Evolutionary conservation across 2,113 vertebrate genomes (phyloP).

Genomic region (Cichladusa arquata): DNA sequence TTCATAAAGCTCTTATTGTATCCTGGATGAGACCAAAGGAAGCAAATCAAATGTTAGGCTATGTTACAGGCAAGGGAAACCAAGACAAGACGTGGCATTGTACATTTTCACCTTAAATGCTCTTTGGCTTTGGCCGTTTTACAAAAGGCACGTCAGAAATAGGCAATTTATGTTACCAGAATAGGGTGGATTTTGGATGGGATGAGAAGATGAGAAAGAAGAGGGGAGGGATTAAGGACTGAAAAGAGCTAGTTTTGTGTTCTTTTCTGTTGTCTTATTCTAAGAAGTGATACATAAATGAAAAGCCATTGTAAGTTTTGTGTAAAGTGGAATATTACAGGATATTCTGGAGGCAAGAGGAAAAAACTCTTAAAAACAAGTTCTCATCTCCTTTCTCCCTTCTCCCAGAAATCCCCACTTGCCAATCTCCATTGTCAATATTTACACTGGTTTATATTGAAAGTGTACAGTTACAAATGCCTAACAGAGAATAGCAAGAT

Average conservation of each 20-base stretch:
- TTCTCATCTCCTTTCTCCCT: neutral
- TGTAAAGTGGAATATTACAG: neutral
- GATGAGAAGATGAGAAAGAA: neutral
- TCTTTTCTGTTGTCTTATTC: neutral
- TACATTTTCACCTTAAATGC: conserved; percentile 37
- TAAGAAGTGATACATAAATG: neutral
- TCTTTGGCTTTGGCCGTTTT: neutral
- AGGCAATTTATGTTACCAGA: conserved; percentile 14
- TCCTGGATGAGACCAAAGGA: neutral
- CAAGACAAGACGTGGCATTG: neutral
- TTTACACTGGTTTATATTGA: neutral
- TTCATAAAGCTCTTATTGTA: conserved; percentile 16
- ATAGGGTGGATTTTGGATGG: neutral
- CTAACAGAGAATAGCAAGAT: neutral
- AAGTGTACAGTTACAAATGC: neutral
- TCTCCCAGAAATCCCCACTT: conserved; percentile 9
- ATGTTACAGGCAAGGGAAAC: neutral
- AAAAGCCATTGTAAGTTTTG: neutral
- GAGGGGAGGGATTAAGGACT: neutral
- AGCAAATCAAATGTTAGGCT: conserved; percentile 17
- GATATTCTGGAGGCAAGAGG: neutral
- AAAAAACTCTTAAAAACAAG: neutral
- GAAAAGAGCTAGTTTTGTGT: neutral
- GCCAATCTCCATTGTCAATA: neutral
- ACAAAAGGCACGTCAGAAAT: conserved; percentile 28